These are phyloP conservation scores for Eupelmus urozonus DNA, from an alignment of 2,888 invertebrate species.

Conservation along the genomic window DNA sequence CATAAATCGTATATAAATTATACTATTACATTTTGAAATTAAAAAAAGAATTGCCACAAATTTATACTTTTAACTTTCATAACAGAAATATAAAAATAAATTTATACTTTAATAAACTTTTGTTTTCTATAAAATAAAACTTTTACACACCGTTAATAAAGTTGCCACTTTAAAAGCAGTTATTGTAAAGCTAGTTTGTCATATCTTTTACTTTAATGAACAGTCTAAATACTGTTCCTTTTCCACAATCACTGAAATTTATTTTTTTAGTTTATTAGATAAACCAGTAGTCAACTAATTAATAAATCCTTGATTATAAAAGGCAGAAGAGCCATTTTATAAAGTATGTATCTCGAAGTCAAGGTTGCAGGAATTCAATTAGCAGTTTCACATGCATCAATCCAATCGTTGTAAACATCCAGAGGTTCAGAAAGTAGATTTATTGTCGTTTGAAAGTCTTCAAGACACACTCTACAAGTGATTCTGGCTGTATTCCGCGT, in stretches of 20 bases:
- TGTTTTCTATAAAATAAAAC: conserved; percentile 31
- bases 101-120: not conserved
- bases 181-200: conserved; percentile 1
- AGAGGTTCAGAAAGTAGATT: conserved; percentile 98
- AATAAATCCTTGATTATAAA: not conserved
- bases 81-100: conserved; percentile 28
- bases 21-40: conserved; percentile 39
- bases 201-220: not conserved
- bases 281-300: no score
- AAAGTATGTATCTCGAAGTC: not conserved
- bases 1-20: conserved; percentile 13
- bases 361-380: conserved; percentile 80
- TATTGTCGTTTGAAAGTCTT: conserved; percentile 97
- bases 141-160: not conserved
- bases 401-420: conserved; percentile 99
- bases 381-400: conserved; percentile 98
- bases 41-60: conserved; percentile 23
- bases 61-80: conserved; percentile 4
- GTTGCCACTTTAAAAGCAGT: conserved; percentile 7
- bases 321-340: not conserved
- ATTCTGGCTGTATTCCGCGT: conserved; percentile 95
- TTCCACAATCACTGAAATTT: conserved; percentile 19
- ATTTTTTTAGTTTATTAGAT: conserved; percentile 20
- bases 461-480: conserved; percentile 95
- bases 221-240: not conserved